Evolutionary conservation across 2,888 invertebrate genomes (phyloP).

Genomic region (Lasioglossum figueresi): DNA sequence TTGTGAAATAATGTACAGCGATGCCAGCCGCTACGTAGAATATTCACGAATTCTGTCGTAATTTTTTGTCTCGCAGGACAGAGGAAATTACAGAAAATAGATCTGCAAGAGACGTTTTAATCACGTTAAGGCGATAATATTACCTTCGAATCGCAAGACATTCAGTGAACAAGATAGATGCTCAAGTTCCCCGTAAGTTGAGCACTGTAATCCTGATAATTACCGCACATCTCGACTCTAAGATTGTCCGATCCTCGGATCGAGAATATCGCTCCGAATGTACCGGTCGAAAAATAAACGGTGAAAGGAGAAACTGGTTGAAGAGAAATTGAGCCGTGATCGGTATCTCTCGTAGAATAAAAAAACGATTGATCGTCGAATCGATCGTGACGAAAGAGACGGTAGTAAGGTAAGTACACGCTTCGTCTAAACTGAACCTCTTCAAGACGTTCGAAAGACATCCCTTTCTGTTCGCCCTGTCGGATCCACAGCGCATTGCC

Average conservation of each 20-base stretch:
- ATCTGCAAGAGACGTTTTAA: constrained; percentile 27
- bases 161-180: constrained; percentile 13
- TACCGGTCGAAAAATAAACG: constrained; percentile 3
- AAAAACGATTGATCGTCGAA: not conserved
- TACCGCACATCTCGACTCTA: constrained; percentile 14
- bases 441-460: too few species aligned
- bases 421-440: too few species aligned
- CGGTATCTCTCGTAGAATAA: not conserved
- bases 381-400: not conserved
- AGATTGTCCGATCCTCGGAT: constrained; percentile 11
- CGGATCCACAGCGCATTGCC: too few species aligned
- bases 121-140: constrained; percentile 49
- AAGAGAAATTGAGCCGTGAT: constrained; percentile 37
- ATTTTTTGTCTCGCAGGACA: too few species aligned
- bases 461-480: too few species aligned
- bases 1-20: too few species aligned
- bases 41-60: too few species aligned
- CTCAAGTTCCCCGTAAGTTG: constrained; percentile 43
- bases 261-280: constrained; percentile 18
- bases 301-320: constrained; percentile 45
- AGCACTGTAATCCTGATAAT: constrained; percentile 53
- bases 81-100: not conserved
- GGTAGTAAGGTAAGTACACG: too few species aligned
- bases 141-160: constrained; percentile 27
- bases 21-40: too few species aligned